Percentiles rank a stretch among this genome's conserved stretches.
Conservation (phyloP, 2,113 vertebrate species). For the Lepidothrix coronata region DNA sequence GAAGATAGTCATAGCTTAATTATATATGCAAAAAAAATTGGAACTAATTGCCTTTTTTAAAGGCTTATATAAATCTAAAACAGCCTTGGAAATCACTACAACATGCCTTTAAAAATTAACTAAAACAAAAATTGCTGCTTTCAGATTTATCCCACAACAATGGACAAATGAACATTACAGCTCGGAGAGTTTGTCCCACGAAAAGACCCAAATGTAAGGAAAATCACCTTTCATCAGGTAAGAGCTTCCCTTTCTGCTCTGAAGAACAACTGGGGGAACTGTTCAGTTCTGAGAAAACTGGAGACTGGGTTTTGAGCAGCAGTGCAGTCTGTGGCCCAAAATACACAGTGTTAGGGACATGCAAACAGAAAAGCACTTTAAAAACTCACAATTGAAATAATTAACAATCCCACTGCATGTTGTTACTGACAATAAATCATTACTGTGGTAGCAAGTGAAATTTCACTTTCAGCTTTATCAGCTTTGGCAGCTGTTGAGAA, state of each 20-base stretch:
- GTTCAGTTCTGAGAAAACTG: conserved; percentile 84
- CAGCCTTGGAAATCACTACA: not conserved
- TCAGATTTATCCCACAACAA: not conserved
- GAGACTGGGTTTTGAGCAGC: conserved; percentile 93
- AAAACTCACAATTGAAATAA: not conserved
- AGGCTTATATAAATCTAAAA: not conserved
- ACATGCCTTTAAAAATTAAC: not conserved
- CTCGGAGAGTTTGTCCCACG: not conserved
- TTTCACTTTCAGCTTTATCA: not conserved
- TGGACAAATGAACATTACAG: not conserved
- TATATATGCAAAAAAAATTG: not conserved
- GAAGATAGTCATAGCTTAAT: not conserved
- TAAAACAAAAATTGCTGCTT: not conserved
- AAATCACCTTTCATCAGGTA: conserved; percentile 81
- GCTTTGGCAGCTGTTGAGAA: not conserved
- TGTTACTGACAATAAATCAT: not conserved
- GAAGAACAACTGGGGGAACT: conserved; percentile 70
- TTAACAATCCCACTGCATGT: not conserved
- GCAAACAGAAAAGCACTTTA: not conserved
- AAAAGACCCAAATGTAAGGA: not conserved
- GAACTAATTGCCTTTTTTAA: not conserved
- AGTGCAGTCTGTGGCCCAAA: conserved; percentile 88
- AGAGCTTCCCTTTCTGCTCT: conserved; percentile 81
- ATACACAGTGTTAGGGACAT: not conserved
- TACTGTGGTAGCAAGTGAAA: not conserved